Conservation (phyloP, 2,113 vertebrate species). For the Labeo catla region DNA sequence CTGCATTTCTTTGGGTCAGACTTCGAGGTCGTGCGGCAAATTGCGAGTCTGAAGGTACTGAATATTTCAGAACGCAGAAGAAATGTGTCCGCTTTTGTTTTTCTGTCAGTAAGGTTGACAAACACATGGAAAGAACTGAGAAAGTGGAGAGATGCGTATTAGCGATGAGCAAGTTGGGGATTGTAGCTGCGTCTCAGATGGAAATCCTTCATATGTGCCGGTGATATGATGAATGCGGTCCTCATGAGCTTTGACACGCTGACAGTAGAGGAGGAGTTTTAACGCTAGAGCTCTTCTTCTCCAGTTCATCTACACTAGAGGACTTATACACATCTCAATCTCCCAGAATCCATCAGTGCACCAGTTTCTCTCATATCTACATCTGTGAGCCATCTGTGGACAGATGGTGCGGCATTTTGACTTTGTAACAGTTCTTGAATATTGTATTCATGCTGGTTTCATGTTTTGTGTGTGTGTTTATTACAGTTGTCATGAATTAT, state of each 20-base stretch:
- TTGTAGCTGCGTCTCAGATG: slow-evolving; percentile 37
- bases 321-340: not conserved
- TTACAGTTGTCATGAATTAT: not conserved
- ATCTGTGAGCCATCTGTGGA: not conserved
- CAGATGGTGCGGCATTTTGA: not conserved
- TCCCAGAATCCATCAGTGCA: slow-evolving; percentile 30
- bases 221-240: slow-evolving; percentile 56
- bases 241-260: slow-evolving; percentile 54
- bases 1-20: slow-evolving; percentile 10
- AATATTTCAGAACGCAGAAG: slow-evolving; percentile 28
- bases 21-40: slow-evolving; percentile 21
- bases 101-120: not conserved
- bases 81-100: slow-evolving; percentile 29
- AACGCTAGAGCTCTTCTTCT: not conserved
- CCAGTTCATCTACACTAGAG: slow-evolving; percentile 27
- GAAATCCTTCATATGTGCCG: slow-evolving; percentile 42
- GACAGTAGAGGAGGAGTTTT: slow-evolving; percentile 44
- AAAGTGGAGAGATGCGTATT: slow-evolving; percentile 36
- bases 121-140: not conserved
- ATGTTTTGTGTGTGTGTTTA: not conserved
- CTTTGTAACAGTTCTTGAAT: not conserved
- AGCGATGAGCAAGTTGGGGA: slow-evolving; percentile 43
- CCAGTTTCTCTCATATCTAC: slow-evolving; percentile 16
- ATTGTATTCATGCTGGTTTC: not conserved
- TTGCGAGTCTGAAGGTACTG: slow-evolving; percentile 13